A percentile compares a stretch with the other conserved stretches of the same genome.
Evolutionary conservation across 2,113 vertebrate genomes (phyloP).

Genomic region (Tupaia chinensis): DNA sequence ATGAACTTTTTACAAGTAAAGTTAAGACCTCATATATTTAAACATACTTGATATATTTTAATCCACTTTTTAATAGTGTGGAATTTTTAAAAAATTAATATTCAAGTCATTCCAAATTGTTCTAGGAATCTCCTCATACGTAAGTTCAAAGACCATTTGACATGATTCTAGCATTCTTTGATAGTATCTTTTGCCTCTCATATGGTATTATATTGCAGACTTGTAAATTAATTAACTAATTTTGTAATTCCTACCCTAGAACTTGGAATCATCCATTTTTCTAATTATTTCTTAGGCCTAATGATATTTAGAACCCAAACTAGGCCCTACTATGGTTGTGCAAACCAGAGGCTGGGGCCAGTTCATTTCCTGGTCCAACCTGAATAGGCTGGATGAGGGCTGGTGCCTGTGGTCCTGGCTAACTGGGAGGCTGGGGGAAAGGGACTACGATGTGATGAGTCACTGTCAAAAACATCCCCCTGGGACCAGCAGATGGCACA

Average conservation of each 20-base stretch:
- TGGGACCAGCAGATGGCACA: too few species aligned
- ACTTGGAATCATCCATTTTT: background rate
- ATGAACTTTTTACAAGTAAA: background rate
- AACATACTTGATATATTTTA: background rate
- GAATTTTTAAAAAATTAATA: background rate
- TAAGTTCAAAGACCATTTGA: background rate
- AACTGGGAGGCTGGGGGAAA: too few species aligned
- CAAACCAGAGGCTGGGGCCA: too few species aligned
- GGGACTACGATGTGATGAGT: too few species aligned
- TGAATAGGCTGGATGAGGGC: too few species aligned
- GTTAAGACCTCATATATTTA: background rate
- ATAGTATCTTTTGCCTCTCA: background rate
- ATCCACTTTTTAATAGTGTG: too few species aligned
- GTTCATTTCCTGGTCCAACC: too few species aligned
- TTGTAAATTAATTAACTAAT: background rate
- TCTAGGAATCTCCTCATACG: background rate
- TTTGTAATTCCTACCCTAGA: constrained; percentile 16
- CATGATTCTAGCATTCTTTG: background rate
- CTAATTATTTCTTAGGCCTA: background rate
- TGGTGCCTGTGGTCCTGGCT: too few species aligned
- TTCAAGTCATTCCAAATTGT: background rate
- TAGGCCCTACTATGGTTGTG: too few species aligned
- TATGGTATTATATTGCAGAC: background rate
- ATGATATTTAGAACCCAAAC: background rate
- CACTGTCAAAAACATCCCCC: too few species aligned